Evolutionary conservation across 1,140 invertebrate genomes (phyloP).

Genomic region (Centruroides sculpturatus): DNA sequence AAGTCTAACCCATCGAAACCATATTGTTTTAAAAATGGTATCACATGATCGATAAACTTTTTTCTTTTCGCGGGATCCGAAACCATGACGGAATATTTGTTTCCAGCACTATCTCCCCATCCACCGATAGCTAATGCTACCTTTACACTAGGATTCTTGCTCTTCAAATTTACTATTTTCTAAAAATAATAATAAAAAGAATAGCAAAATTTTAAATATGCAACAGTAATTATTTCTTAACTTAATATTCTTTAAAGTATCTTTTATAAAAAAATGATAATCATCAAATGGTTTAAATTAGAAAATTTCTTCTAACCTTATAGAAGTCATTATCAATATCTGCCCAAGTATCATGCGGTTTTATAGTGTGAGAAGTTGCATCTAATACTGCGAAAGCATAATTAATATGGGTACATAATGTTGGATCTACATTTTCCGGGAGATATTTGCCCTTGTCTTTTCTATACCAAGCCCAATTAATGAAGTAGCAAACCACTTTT

Average conservation of each 20-base stretch:
- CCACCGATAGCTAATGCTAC: conserved; percentile 82
- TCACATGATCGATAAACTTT: conserved; percentile 83
- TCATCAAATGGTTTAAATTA: no score
- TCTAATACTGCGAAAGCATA: conserved; percentile 75
- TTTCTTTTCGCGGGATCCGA: conserved; percentile 45
- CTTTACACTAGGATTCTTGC: conserved; percentile 79
- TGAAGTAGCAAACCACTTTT: conserved; percentile 73
- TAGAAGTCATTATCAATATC: no score
- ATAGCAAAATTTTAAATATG: no score
- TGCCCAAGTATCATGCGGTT: no score
- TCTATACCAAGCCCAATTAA: conserved; percentile 83
- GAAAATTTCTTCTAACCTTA: no score
- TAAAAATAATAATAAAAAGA: background rate
- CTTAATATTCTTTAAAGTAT: no score
- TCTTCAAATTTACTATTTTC: conserved; percentile 45
- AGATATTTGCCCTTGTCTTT: conserved; percentile 69
- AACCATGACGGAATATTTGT: conserved; percentile 45
- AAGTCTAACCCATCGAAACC: conserved; percentile 92
- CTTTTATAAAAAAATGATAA: no score
- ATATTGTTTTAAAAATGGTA: conserved; percentile 77
- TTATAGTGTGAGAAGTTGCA: conserved; percentile 37
- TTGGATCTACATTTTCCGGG: conserved; percentile 70
- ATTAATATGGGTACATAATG: conserved; percentile 78
- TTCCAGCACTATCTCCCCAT: conserved; percentile 56
- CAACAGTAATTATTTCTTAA: no score